Conservation (phyloP, 1,140 invertebrate species). For the Drosophila athabasca region DNA sequence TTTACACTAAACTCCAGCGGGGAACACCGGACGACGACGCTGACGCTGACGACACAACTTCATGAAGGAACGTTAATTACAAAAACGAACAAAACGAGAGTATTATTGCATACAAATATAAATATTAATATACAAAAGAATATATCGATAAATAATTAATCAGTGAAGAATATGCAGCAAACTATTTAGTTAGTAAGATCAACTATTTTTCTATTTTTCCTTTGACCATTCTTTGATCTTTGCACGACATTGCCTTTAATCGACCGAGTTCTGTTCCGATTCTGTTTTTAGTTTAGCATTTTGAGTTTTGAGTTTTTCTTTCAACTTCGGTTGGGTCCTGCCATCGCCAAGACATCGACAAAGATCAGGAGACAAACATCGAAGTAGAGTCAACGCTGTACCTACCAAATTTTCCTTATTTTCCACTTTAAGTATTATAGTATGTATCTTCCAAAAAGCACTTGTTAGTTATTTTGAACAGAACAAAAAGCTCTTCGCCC, state of each 20-base stretch:
- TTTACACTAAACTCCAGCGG: constrained; percentile 53
- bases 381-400: constrained; percentile 37
- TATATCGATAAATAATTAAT: constrained; percentile 43
- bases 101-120: constrained; percentile 47
- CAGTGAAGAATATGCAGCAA: constrained; percentile 39
- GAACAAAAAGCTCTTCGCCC: constrained; percentile 1
- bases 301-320: not conserved
- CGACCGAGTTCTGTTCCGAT: constrained; percentile 8
- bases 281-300: not conserved
- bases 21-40: constrained; percentile 2
- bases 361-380: constrained; percentile 35
- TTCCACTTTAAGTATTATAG: too few relatives aligned
- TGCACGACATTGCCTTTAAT: constrained; percentile 31
- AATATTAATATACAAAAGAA: constrained; percentile 18
- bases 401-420: too few relatives aligned
- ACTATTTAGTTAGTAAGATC: constrained; percentile 54
- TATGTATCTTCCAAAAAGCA: constrained; percentile 36
- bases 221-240: constrained; percentile 11
- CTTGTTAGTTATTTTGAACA: constrained; percentile 27
- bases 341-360: constrained; percentile 53
- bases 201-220: constrained; percentile 7
- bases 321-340: constrained; percentile 17
- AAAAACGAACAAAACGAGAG: constrained; percentile 47
- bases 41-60: constrained; percentile 20
- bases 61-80: constrained; percentile 55